phyloP scores from a whole-genome alignment of 2,888 invertebrate species.

The Drosophila austrosaltans region DNA sequence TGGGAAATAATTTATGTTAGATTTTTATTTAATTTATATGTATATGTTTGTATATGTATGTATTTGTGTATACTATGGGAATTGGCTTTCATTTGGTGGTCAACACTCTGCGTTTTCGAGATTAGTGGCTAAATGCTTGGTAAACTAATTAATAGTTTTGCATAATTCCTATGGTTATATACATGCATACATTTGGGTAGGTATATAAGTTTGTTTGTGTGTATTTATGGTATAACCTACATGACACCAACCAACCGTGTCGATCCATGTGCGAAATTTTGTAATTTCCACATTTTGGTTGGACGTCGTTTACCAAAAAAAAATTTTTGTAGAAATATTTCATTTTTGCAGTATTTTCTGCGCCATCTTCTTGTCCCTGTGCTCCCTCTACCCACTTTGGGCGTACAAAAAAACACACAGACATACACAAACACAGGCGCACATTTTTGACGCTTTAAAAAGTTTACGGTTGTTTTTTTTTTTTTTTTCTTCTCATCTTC shows the following conservation, averaged over 20 bases:
- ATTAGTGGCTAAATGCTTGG: background rate
- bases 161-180: constrained; percentile 1
- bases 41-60: too few relatives aligned
- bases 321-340: constrained; percentile 55
- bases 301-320: constrained; percentile 11
- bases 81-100: constrained; percentile 3
- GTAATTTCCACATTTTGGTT: constrained; percentile 20
- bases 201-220: background rate
- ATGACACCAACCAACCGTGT: constrained; percentile 30
- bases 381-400: background rate
- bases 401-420: background rate
- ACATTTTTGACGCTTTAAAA: constrained; percentile 69
- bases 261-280: constrained; percentile 5
- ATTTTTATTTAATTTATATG: background rate
- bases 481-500: constrained; percentile 28
- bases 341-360: constrained; percentile 48
- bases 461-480: constrained; percentile 35
- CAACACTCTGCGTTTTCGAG: background rate
- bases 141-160: background rate
- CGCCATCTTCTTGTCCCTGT: background rate
- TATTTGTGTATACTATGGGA: background rate
- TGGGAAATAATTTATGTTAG: background rate
- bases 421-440: constrained; percentile 44
- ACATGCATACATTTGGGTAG: background rate
- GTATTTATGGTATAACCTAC: background rate